Base-by-base conservation (phyloP, 2,797 vertebrate genomes). In the Gephyroberyx darwinii region DNA sequence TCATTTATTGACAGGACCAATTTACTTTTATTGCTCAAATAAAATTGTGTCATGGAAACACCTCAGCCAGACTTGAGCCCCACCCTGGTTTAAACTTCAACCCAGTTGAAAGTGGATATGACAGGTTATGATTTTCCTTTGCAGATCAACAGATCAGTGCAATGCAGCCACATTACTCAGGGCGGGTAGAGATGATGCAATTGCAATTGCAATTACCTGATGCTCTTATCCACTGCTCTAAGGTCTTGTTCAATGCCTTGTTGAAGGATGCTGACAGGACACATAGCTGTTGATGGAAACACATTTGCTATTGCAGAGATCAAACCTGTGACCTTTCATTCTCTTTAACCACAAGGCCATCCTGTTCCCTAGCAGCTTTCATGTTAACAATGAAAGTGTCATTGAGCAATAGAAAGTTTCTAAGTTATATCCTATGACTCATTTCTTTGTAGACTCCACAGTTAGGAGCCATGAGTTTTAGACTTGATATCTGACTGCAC, bases 401-500 rank as follows among this genome's bases (percentile, higher is more conserved):
- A 62, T 3, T 41, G 35, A 20, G 16, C n/a, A 31, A 66, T 43
- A 65, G 0, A 45, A 14, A 45, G 43, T 16, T 14, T 26, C 19
- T 12, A 14, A 45, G 43, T 60, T 45, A 8, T 13, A 53, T 58
- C 14, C 35, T 0, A 8, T 7, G 5, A 65, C 30, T 64, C 22
- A 12, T 53, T 26, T 53, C 22, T 13, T 19, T 14, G 12, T 50
- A 70, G 43, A 63, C 45, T 3, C 30, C 35, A 8, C 19, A 35
- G 33, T 65, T 1, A 48, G n/a, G 14, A 59, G 51, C 6, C 22
- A 19, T 12, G 62, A 20, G 8, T 55, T 69, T 60, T 39, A 51
- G 19, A 41, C 69, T 47, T 78, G 60, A 59, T 64, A 50, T 71
- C 33, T 61, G 33, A 63, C 64, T 54, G 58, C 20, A 14, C n/a